These are phyloP conservation scores for Bos taurus DNA, from an alignment of 2,113 vertebrate species.

Conservation along the genomic window ARS-UCD2.0 NC_037334.1:25625001-25625500, in stretches of 20 bases:
- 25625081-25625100: neutral
- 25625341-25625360: conserved; percentile 52
- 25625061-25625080: neutral
- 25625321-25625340: conserved; percentile 35
- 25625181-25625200: neutral
- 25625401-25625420: conserved; percentile 16
- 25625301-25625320: neutral
- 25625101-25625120: neutral
- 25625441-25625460: conserved; percentile 7
- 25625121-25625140: neutral
- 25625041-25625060: neutral
- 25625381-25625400: conserved; percentile 28
- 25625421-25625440: conserved; percentile 32
- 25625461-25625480: neutral
- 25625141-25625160: neutral
- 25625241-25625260: neutral
- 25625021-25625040: neutral
- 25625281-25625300: neutral
- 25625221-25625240: neutral
- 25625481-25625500: conserved; percentile 38
- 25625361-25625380: conserved; percentile 40
- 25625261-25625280: neutral
- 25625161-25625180: neutral
- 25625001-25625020: neutral
- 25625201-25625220: neutral